Evolutionary conservation across 2,888 invertebrate species (phyloP).

Genomic region (Xanthorhoe spadicearia): DNA sequence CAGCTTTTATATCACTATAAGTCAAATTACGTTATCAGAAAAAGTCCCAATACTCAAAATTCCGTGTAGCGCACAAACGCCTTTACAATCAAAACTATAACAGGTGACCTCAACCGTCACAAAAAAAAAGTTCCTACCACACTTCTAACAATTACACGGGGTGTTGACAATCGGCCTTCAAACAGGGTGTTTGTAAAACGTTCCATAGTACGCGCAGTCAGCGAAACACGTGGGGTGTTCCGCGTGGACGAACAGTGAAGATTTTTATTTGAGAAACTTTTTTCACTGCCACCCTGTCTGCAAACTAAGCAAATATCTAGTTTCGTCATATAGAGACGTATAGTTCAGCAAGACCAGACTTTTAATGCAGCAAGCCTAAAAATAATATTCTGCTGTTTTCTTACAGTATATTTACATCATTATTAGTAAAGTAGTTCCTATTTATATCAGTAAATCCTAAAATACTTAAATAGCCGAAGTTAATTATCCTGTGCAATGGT

Average conservation of each 20-base stretch:
- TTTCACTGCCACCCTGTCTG: slow-evolving; percentile 78
- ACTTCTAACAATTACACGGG: slow-evolving; percentile 36
- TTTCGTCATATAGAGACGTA: slow-evolving; percentile 50
- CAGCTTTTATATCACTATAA: too few species aligned
- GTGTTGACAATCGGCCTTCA: slow-evolving; percentile 43
- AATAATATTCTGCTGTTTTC: not conserved
- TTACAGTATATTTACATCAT: not conserved
- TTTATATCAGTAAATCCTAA: too few species aligned
- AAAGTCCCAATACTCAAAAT: too few species aligned
- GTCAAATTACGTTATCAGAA: too few species aligned
- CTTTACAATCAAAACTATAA: not conserved
- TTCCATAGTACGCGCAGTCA: slow-evolving; percentile 63
- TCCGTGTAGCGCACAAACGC: too few species aligned
- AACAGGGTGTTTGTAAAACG: slow-evolving; percentile 41
- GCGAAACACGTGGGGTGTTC: slow-evolving; percentile 70
- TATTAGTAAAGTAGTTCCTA: too few species aligned
- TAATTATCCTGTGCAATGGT: too few species aligned
- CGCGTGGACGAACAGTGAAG: slow-evolving; percentile 65
- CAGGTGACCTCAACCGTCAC: not conserved
- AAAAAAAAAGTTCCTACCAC: slow-evolving; percentile 4
- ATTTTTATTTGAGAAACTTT: slow-evolving; percentile 82
- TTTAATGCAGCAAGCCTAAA: not conserved
- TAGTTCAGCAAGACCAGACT: slow-evolving; percentile 16
- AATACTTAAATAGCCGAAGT: too few species aligned
- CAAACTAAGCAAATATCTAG: slow-evolving; percentile 79